These are phyloP conservation scores for Sebastes itinus DNA, from an alignment of 2,797 vertebrate species.

Conservation along the genomic window DNA sequence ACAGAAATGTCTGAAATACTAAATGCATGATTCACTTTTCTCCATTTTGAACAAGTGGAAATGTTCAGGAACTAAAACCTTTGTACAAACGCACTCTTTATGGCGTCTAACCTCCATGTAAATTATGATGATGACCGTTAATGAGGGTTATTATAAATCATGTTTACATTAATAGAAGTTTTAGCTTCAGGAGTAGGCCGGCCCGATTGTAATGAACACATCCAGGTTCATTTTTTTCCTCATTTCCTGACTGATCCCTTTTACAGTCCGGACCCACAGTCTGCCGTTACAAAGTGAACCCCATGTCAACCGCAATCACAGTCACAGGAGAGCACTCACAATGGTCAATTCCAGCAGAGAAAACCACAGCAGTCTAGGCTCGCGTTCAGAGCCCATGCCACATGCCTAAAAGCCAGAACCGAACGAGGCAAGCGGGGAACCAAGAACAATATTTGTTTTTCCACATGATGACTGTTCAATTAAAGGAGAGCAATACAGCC, in stretches of 20 bases:
- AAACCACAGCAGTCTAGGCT: slow-evolving; percentile 66
- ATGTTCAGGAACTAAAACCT: slow-evolving; percentile 18
- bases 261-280: slow-evolving; percentile 29
- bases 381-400: slow-evolving; percentile 40
- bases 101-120: slow-evolving; percentile 21
- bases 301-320: slow-evolving; percentile 71
- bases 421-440: slow-evolving; percentile 62
- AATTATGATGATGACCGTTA: slow-evolving; percentile 43
- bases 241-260: slow-evolving; percentile 59
- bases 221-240: slow-evolving; percentile 37
- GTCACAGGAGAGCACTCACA: slow-evolving; percentile 69
- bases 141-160: slow-evolving; percentile 56
- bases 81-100: slow-evolving; percentile 19
- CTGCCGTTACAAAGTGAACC: slow-evolving; percentile 65
- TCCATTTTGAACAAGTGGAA: slow-evolving; percentile 27
- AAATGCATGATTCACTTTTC: slow-evolving; percentile 18
- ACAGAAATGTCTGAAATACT: slow-evolving; percentile 12
- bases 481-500: slow-evolving; percentile 70
- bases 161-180: slow-evolving; percentile 51
- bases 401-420: slow-evolving; percentile 53
- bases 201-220: slow-evolving; percentile 38
- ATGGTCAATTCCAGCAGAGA: slow-evolving; percentile 58
- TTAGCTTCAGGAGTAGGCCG: slow-evolving; percentile 40
- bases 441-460: slow-evolving; percentile 84
- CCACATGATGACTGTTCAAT: slow-evolving; percentile 77